Evolutionary conservation across 1,140 invertebrate genomes (phyloP).

Genomic region (Apis cerana): DNA sequence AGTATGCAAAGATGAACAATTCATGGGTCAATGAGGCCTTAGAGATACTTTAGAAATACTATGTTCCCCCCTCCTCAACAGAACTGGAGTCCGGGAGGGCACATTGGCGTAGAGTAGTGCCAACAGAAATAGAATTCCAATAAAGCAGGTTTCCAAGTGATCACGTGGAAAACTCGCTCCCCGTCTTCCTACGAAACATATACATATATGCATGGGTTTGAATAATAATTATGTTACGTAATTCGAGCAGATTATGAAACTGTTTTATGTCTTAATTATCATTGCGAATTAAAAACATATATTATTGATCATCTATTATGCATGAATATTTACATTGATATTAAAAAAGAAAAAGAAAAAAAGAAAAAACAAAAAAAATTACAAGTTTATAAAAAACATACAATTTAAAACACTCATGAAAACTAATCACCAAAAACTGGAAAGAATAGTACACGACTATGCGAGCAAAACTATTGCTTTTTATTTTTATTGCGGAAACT

Average conservation of each 20-base stretch:
- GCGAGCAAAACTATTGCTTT: constrained; percentile 20
- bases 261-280: constrained; percentile 35
- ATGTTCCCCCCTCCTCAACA: constrained; percentile 33
- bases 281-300: constrained; percentile 23
- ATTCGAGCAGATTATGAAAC: constrained; percentile 41
- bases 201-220: constrained; percentile 36
- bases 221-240: constrained; percentile 49
- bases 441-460: constrained; percentile 7
- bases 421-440: constrained; percentile 31
- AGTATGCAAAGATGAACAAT: constrained; percentile 65
- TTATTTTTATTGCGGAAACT: constrained; percentile 21
- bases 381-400: not conserved
- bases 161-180: constrained; percentile 44
- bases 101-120: constrained; percentile 67
- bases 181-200: not conserved
- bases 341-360: not conserved
- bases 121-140: constrained; percentile 65
- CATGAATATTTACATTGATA: not conserved
- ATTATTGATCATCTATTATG: not conserved
- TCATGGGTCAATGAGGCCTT: constrained; percentile 68
- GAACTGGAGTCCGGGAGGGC: constrained; percentile 67
- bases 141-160: constrained; percentile 62
- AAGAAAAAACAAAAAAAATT: not conserved
- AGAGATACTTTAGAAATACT: constrained; percentile 66
- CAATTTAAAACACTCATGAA: not conserved